Evolutionary conservation across 2,888 invertebrate species (phyloP).

Genomic region (Epinotia bilunana): DNA sequence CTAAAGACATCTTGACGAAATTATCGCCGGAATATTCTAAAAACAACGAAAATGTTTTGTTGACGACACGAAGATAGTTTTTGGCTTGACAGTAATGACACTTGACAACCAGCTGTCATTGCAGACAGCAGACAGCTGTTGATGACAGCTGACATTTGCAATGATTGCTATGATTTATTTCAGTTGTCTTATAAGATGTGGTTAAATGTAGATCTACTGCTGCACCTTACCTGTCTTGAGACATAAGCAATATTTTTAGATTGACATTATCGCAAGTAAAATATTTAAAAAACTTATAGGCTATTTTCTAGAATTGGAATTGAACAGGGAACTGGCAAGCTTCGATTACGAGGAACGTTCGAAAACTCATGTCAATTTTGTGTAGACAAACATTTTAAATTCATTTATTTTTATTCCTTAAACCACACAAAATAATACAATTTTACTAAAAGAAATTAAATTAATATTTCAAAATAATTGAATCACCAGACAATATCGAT

Average conservation of each 20-base stretch:
- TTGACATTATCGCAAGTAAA: neutral
- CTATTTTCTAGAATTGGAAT: neutral
- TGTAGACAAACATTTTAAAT: neutral
- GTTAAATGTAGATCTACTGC: too few relatives aligned
- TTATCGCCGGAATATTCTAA: constrained; percentile 16
- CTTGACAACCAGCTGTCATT: constrained; percentile 21
- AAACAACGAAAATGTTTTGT: constrained; percentile 32
- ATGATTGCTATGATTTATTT: constrained; percentile 5
- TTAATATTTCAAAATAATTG: neutral
- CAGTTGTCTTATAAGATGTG: neutral
- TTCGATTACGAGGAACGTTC: neutral
- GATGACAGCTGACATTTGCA: constrained; percentile 22
- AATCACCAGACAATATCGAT: neutral
- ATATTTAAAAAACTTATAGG: too few relatives aligned
- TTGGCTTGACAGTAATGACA: constrained; percentile 6
- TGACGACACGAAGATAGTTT: constrained; percentile 34
- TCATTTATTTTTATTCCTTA: too few relatives aligned
- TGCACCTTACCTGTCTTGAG: neutral
- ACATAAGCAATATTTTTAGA: neutral
- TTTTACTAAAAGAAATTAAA: too few relatives aligned
- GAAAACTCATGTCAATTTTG: neutral
- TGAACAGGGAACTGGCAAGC: neutral
- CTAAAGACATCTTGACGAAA: constrained; percentile 61
- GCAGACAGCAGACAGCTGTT: neutral
- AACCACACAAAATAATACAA: too few relatives aligned